phyloP scores from a whole-genome alignment of 2,797 vertebrate genomes.

The Dermochelys coriacea region DNA sequence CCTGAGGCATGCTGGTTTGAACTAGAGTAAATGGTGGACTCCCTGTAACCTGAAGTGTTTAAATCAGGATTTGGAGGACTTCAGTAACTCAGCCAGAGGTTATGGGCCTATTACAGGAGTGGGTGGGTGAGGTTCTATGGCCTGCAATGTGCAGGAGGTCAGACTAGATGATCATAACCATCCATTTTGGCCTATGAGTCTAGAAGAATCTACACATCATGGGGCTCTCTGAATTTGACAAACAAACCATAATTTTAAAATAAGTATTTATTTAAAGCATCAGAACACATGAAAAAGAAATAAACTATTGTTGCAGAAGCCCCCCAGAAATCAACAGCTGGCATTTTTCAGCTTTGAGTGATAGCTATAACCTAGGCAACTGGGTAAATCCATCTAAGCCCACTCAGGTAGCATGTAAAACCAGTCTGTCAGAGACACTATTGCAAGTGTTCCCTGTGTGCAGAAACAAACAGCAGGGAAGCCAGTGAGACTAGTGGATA shows the following conservation, averaged over 20 bases:
- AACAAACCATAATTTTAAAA: background rate
- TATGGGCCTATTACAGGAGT: no score
- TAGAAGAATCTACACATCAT: background rate
- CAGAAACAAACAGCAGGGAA: background rate
- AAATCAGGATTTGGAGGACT: no score
- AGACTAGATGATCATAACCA: no score
- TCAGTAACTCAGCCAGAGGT: no score
- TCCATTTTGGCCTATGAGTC: no score
- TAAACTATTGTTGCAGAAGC: background rate
- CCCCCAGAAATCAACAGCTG: constrained; percentile 4
- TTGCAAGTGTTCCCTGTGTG: background rate
- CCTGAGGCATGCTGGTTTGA: no score
- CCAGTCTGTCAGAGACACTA: background rate
- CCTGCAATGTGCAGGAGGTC: no score
- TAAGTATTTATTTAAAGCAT: background rate
- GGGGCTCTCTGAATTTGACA: background rate
- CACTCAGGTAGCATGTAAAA: background rate
- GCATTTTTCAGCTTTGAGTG: background rate
- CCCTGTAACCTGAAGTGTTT: no score
- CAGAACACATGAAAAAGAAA: background rate
- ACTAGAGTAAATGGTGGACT: no score
- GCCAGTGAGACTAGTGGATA: background rate
- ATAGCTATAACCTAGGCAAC: background rate
- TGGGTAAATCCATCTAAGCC: background rate
- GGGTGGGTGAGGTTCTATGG: no score